Percentiles rank a stretch among this genome's conserved stretches.
Conservation (phyloP, 2,113 vertebrate genomes). For the Columbina picui region DNA sequence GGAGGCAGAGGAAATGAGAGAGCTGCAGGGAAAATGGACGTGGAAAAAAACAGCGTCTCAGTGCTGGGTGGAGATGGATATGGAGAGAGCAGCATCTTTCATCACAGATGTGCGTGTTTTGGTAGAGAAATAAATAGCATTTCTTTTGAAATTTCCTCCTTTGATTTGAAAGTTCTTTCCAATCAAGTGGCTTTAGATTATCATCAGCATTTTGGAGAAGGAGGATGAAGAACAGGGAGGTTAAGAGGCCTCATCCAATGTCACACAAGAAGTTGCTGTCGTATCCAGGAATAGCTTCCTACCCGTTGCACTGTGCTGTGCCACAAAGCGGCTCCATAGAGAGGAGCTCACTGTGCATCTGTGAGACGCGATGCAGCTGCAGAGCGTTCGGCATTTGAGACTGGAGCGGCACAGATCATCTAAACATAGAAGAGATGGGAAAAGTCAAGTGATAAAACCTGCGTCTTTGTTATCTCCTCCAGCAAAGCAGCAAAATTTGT, state of each 20-base stretch:
- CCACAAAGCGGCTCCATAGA: neutral
- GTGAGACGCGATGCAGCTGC: conserved; percentile 8
- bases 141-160: conserved; percentile 5
- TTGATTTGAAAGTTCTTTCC: neutral
- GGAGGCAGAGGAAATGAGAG: neutral
- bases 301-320: neutral
- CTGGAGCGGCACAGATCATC: neutral
- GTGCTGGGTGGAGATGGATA: neutral
- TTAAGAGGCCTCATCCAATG: neutral
- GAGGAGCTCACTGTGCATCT: conserved; percentile 47
- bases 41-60: neutral
- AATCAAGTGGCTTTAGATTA: conserved; percentile 21
- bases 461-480: neutral
- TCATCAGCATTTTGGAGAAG: neutral
- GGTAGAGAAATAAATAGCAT: conserved; percentile 6
- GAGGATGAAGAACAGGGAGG: neutral
- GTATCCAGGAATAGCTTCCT: conserved; percentile 15
- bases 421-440: neutral
- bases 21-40: neutral
- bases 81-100: neutral
- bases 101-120: neutral
- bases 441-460: conserved; percentile 32
- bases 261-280: neutral
- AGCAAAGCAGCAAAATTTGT: neutral
- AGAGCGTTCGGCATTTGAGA: neutral